phyloP scores from a whole-genome alignment of 2,113 vertebrate species.

The Oreochromis aureus region DNA sequence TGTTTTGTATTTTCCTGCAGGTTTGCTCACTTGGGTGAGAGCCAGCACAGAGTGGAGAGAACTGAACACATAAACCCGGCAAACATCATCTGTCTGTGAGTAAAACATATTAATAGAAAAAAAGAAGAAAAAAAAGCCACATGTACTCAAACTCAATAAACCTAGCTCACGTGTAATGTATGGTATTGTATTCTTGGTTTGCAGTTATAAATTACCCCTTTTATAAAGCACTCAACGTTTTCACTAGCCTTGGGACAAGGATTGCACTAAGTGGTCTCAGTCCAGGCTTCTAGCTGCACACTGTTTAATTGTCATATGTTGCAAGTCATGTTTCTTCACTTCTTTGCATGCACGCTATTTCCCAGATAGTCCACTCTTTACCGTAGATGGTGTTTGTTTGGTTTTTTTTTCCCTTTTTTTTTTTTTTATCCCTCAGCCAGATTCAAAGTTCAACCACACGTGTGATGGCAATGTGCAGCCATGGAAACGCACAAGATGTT shows the following conservation, averaged over 20 bases:
- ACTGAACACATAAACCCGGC: slow-evolving; percentile 69
- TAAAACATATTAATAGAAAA: slow-evolving; percentile 26
- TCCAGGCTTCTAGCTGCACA: not conserved
- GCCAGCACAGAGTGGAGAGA: slow-evolving; percentile 83
- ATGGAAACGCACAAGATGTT: not conserved
- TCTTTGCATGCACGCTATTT: not conserved
- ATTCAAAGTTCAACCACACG: slow-evolving; percentile 1
- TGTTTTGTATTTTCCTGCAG: slow-evolving; percentile 53
- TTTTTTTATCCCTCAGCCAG: not conserved
- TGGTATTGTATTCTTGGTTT: not conserved
- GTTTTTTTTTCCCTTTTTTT: rapidly evolving
- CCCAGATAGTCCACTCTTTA: not conserved
- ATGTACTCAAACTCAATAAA: not conserved
- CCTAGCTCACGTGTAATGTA: not conserved
- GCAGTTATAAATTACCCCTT: not conserved
- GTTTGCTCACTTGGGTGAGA: slow-evolving; percentile 89
- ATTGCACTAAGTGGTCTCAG: not conserved
- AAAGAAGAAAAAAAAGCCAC: rapidly evolving
- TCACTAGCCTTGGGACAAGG: not conserved
- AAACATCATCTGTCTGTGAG: slow-evolving; percentile 87
- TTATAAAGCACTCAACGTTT: not conserved
- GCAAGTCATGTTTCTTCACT: not conserved
- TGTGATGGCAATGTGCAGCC: slow-evolving; percentile 12
- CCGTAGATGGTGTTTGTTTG: not conserved
- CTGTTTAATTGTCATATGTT: not conserved